Conservation (phyloP, 2,888 invertebrate genomes). For the Phragmatobia fuliginosa region DNA sequence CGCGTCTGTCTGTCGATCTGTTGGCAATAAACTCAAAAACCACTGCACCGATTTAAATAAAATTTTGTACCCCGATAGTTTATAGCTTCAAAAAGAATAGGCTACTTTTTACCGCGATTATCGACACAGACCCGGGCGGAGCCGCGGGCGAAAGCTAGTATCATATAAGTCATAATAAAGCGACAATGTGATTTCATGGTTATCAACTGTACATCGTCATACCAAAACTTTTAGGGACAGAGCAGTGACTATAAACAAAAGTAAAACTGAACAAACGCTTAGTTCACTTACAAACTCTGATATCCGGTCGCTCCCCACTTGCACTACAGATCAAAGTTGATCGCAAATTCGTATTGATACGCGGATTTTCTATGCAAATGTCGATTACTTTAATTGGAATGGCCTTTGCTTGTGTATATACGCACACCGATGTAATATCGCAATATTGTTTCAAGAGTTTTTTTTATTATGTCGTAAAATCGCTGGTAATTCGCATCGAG, state of each 20-base stretch:
- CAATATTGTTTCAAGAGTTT: conserved; percentile 48
- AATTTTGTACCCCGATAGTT: no score
- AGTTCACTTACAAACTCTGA: neutral
- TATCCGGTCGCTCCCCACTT: conserved; percentile 34
- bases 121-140: no score
- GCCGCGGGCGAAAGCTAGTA: no score
- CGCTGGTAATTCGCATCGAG: conserved; percentile 49
- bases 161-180: no score
- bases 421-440: conserved; percentile 44
- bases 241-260: neutral
- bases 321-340: conserved; percentile 46
- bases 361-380: conserved; percentile 71
- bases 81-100: no score
- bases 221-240: neutral
- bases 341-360: conserved; percentile 59
- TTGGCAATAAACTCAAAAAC: no score
- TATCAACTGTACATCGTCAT: no score
- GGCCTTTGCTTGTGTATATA: conserved; percentile 55
- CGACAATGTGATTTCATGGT: no score
- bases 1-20: no score
- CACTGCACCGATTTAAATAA: no score
- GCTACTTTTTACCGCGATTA: no score
- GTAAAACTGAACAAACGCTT: neutral
- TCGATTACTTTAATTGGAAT: conserved; percentile 67
- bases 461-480: conserved; percentile 49